Conservation (phyloP, 2,888 invertebrate species). For the Ephialtes manifestator region DNA sequence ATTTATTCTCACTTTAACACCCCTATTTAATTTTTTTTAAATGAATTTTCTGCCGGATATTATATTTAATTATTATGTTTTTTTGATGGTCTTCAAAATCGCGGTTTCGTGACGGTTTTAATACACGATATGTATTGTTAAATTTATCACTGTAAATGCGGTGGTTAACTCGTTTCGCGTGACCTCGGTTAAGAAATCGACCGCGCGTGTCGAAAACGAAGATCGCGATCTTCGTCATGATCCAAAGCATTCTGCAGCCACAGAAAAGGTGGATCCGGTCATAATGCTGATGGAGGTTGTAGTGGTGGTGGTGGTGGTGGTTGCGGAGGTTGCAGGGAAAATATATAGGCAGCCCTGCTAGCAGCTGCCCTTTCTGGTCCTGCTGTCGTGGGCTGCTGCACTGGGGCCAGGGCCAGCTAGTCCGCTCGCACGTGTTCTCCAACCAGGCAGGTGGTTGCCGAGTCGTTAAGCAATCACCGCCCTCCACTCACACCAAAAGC, state of each 20-base stretch:
- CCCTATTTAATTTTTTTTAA: not conserved
- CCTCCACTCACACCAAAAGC: slow-evolving; percentile 78
- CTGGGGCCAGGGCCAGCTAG: slow-evolving; percentile 72
- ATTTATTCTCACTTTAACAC: not conserved
- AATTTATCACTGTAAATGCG: slow-evolving; percentile 2
- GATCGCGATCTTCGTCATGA: slow-evolving; percentile 20
- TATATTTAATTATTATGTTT: not conserved
- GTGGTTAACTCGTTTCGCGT: slow-evolving; percentile 20
- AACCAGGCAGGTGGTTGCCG: slow-evolving; percentile 84
- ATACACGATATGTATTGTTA: not conserved
- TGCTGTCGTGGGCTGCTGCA: slow-evolving; percentile 47
- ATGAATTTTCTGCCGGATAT: not conserved
- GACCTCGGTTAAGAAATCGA: slow-evolving; percentile 27
- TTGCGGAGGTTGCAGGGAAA: slow-evolving; percentile 48
- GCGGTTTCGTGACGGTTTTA: not conserved
- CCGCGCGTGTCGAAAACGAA: slow-evolving; percentile 49
- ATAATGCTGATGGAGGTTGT: slow-evolving; percentile 36
- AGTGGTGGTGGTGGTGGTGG: slow-evolving; percentile 52
- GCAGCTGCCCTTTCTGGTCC: slow-evolving; percentile 69
- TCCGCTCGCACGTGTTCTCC: slow-evolving; percentile 81
- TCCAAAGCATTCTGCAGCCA: slow-evolving; percentile 10
- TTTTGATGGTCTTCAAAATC: not conserved
- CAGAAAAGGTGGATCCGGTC: slow-evolving; percentile 46
- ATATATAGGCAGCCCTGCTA: slow-evolving; percentile 54
- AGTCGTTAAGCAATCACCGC: slow-evolving; percentile 81